These are phyloP conservation scores for Heliothis peltigera DNA, from an alignment of 2,888 invertebrate genomes.

Conservation along the genomic window DNA sequence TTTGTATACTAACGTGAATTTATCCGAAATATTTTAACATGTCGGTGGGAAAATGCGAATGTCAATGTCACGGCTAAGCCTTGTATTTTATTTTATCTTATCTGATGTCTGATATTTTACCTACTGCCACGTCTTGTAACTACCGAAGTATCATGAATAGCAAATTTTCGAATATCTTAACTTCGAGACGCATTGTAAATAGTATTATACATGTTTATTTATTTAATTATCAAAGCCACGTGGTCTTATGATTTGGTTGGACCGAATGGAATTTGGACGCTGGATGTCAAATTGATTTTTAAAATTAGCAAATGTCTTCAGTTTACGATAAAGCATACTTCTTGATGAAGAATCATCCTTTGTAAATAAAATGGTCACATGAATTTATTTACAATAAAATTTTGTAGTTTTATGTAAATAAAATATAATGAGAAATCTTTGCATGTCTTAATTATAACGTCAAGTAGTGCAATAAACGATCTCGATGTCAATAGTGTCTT, in stretches of 20 bases:
- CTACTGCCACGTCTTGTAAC: slow-evolving; percentile 63
- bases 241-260: slow-evolving; percentile 54
- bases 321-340: slow-evolving; percentile 34
- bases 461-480: slow-evolving; percentile 77
- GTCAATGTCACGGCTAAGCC: slow-evolving; percentile 47
- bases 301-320: slow-evolving; percentile 18
- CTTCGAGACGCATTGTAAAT: slow-evolving; percentile 69
- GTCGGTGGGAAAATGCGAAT: slow-evolving; percentile 50
- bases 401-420: slow-evolving; percentile 74
- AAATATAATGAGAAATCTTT: slow-evolving; percentile 57
- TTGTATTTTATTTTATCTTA: slow-evolving; percentile 56
- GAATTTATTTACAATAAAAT: slow-evolving; percentile 66
- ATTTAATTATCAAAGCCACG: slow-evolving; percentile 44
- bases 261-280: slow-evolving; percentile 35
- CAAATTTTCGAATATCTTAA: slow-evolving; percentile 56
- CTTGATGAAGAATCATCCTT: slow-evolving; percentile 51
- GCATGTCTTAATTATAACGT: slow-evolving; percentile 61
- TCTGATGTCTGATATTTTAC: slow-evolving; percentile 58
- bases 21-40: slow-evolving; percentile 43
- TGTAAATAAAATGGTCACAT: slow-evolving; percentile 74
- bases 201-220: slow-evolving; percentile 65
- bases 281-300: slow-evolving; percentile 37
- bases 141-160: slow-evolving; percentile 44
- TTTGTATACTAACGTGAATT: slow-evolving; percentile 45
- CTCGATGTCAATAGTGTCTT: slow-evolving; percentile 66